phyloP scores from a whole-genome alignment of 2,113 vertebrate genomes.

The Stegostoma tigrinum region DNA sequence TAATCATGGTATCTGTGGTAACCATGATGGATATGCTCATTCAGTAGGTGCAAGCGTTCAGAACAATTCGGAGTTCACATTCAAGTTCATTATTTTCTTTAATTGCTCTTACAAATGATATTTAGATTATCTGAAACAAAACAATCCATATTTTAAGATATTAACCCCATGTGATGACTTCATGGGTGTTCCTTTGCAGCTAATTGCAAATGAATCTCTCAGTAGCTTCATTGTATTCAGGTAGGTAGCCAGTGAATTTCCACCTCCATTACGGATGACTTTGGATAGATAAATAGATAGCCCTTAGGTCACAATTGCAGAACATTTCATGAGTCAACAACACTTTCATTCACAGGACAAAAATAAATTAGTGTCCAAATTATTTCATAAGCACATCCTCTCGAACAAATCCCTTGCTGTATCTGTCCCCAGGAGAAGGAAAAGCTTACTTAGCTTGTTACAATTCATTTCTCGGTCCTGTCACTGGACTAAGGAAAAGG shows the following conservation, averaged over 20 bases:
- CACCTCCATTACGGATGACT: neutral
- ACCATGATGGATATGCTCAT: neutral
- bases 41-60: neutral
- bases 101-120: neutral
- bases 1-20: neutral
- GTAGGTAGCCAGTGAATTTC: neutral
- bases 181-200: neutral
- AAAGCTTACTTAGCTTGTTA: neutral
- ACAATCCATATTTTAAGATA: neutral
- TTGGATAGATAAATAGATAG: neutral
- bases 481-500: constrained; percentile 1
- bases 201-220: neutral
- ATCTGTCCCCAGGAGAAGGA: neutral
- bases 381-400: neutral
- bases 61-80: neutral
- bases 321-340: neutral
- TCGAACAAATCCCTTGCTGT: neutral
- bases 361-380: neutral
- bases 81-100: neutral
- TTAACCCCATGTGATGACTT: neutral
- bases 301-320: neutral
- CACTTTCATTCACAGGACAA: neutral
- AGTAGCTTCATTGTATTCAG: neutral
- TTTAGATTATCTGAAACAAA: neutral
- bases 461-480: neutral